These are phyloP conservation scores for Corythornis madagascariensis DNA, from an alignment of 2,113 vertebrate genomes.

Conservation along the genomic window DNA sequence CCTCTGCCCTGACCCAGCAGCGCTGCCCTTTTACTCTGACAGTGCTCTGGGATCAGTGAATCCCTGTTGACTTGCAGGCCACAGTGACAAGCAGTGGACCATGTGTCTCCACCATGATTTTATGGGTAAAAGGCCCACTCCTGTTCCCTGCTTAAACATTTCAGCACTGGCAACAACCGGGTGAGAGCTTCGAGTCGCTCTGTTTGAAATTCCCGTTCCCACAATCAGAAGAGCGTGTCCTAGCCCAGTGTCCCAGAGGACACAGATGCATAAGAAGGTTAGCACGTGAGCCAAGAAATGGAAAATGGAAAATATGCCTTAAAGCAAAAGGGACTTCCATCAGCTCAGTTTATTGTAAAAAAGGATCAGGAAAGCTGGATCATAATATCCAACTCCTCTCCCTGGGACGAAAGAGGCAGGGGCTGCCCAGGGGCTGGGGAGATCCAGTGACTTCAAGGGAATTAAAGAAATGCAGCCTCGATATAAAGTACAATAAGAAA, in stretches of 20 bases:
- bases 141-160: not conserved
- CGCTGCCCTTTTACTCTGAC: not conserved
- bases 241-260: constrained; percentile 20
- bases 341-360: not conserved
- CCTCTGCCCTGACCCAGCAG: not conserved
- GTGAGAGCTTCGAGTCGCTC: not conserved
- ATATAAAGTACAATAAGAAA: not conserved
- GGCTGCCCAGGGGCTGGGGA: not conserved
- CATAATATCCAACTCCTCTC: not conserved
- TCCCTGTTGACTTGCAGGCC: not conserved
- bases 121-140: not conserved
- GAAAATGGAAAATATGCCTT: constrained; percentile 34
- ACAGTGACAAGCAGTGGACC: not conserved
- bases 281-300: not conserved
- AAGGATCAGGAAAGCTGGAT: not conserved
- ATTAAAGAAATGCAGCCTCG: not conserved
- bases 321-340: constrained; percentile 8
- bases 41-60: rapidly evolving
- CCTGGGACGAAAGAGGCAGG: not conserved
- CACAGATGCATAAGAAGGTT: not conserved
- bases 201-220: constrained; percentile 26
- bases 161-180: not conserved
- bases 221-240: constrained; percentile 8
- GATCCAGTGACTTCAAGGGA: not conserved
- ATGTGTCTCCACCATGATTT: not conserved